These are phyloP conservation scores for Lasaia peninsularis DNA, from an alignment of 1,140 invertebrate species.

Conservation along the genomic window DNA sequence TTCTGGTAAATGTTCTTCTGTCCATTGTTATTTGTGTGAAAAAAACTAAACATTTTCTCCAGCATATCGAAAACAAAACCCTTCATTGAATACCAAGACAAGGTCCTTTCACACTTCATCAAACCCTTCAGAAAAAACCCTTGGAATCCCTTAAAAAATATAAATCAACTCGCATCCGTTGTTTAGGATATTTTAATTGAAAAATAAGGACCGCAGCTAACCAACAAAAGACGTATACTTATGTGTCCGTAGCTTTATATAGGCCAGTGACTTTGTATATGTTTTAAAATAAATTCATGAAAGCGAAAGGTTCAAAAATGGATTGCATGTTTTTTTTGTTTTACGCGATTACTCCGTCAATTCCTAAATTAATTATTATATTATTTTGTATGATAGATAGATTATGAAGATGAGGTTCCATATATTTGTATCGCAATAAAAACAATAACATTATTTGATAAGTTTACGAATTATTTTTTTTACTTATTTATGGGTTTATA, in stretches of 20 bases:
- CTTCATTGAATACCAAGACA: constrained; percentile 58
- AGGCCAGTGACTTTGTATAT: background rate
- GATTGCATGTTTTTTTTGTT: too few relatives aligned
- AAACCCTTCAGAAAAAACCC: constrained; percentile 51
- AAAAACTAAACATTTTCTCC: background rate
- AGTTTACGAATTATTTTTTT: too few relatives aligned
- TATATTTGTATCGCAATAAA: too few relatives aligned
- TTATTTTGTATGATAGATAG: too few relatives aligned
- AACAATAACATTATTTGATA: too few relatives aligned
- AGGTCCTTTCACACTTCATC: constrained; percentile 64
- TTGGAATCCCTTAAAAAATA: constrained; percentile 34
- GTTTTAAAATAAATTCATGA: too few relatives aligned
- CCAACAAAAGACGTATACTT: constrained; percentile 26
- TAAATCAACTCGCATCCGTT: constrained; percentile 54
- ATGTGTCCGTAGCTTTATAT: background rate
- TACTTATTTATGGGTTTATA: too few relatives aligned
- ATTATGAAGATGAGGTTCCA: too few relatives aligned
- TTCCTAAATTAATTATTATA: too few relatives aligned
- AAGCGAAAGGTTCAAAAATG: too few relatives aligned
- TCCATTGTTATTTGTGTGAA: background rate
- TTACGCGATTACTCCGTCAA: too few relatives aligned
- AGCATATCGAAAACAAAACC: constrained; percentile 18
- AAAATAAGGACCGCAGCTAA: constrained; percentile 68
- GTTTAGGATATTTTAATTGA: constrained; percentile 67
- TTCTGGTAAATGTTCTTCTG: background rate